These are phyloP conservation scores for Melanotus villosus DNA, from an alignment of 2,888 invertebrate species.

Conservation along the genomic window DNA sequence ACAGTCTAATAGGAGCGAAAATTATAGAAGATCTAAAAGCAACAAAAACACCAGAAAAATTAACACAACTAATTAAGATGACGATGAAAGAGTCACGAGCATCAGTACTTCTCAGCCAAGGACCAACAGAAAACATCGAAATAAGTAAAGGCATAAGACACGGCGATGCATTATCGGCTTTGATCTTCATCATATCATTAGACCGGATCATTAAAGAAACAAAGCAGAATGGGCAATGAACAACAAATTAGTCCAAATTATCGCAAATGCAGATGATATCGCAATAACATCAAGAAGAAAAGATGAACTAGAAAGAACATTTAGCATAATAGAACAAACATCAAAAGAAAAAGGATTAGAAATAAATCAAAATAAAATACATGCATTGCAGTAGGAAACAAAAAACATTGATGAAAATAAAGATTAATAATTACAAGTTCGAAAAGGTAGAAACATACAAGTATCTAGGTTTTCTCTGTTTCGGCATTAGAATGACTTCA, in stretches of 20 bases:
- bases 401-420: background rate
- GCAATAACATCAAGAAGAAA: conserved; percentile 9
- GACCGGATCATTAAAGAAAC: background rate
- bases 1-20: background rate
- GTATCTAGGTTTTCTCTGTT: conserved; percentile 3
- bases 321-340: background rate
- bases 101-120: background rate
- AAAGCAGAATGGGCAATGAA: background rate
- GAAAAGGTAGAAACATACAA: background rate
- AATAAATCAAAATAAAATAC: background rate
- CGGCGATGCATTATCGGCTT: background rate
- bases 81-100: background rate
- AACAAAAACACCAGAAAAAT: background rate
- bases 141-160: background rate
- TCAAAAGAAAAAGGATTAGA: background rate
- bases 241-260: background rate
- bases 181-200: background rate
- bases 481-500: too few species aligned
- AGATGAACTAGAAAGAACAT: background rate
- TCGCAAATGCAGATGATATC: background rate
- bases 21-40: background rate
- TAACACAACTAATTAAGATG: conserved; percentile 2
- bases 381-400: background rate
- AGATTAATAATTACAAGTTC: background rate
- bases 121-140: background rate